phyloP scores from a whole-genome alignment of 2,113 vertebrate species.

The Saiga tatarica region DNA sequence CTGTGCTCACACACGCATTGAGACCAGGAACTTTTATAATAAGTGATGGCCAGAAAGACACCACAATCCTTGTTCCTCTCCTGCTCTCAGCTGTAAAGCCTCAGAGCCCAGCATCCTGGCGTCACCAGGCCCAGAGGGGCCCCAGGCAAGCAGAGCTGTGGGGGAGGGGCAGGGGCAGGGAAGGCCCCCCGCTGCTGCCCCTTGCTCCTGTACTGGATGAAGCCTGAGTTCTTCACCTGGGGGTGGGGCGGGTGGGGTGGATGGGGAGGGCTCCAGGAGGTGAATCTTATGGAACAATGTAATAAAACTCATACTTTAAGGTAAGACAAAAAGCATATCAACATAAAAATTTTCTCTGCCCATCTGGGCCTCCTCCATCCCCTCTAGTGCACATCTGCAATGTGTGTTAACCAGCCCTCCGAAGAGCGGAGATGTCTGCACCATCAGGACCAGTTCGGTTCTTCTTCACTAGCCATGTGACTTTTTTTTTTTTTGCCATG shows the following conservation, averaged over 20 bases:
- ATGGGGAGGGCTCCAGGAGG: too few species aligned
- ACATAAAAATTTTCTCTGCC: background rate
- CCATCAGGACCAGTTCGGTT: background rate
- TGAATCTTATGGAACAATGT: background rate
- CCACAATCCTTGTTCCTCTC: background rate
- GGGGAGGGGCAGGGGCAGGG: background rate
- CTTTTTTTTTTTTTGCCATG: too few species aligned
- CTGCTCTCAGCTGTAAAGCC: background rate
- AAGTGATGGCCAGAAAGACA: background rate
- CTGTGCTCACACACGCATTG: background rate
- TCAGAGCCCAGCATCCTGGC: background rate
- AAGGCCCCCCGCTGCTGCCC: background rate
- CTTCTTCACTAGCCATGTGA: background rate
- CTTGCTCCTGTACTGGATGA: background rate
- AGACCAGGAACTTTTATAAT: background rate
- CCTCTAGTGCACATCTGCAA: background rate
- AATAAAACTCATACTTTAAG: background rate
- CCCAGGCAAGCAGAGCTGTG: background rate
- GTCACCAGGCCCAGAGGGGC: background rate
- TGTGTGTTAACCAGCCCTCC: background rate
- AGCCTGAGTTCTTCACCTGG: background rate
- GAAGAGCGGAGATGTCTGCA: background rate
- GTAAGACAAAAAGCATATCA: background rate
- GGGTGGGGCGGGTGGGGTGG: fast-evolving
- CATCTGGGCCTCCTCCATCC: background rate